These are phyloP conservation scores for Sebastes minor DNA, from an alignment of 2,797 vertebrate species.

Conservation along the genomic window DNA sequence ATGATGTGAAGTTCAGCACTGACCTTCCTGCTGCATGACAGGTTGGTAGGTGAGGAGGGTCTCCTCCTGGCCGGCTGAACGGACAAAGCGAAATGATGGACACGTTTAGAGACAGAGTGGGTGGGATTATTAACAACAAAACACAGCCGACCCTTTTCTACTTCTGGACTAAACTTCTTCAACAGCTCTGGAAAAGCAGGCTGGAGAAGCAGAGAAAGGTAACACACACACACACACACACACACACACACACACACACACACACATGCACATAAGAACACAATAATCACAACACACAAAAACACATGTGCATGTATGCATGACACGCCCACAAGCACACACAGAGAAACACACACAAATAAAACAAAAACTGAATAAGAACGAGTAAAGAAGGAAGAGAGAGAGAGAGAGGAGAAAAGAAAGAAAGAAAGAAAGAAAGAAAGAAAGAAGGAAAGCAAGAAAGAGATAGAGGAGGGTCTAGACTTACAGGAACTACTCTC, in stretches of 20 bases:
- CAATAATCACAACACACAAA: slow-evolving; percentile 10
- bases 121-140: not conserved
- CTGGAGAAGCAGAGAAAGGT: slow-evolving; percentile 36
- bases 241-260: not conserved
- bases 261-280: slow-evolving; percentile 22
- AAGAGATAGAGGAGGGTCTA: slow-evolving; percentile 69
- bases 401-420: not conserved
- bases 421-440: not conserved
- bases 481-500: slow-evolving; percentile 98
- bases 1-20: slow-evolving; percentile 38
- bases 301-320: slow-evolving; percentile 9
- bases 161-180: slow-evolving; percentile 26
- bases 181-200: slow-evolving; percentile 42
- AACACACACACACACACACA: not conserved
- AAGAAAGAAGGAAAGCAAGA: not conserved
- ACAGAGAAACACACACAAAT: slow-evolving; percentile 24
- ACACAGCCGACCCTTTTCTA: slow-evolving; percentile 5
- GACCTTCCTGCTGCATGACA: slow-evolving; percentile 95
- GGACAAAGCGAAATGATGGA: slow-evolving; percentile 48
- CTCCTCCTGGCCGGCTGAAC: slow-evolving; percentile 91
- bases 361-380: not conserved
- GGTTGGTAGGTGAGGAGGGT: slow-evolving; percentile 91
- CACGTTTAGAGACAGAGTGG: slow-evolving; percentile 20
- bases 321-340: slow-evolving; percentile 19
- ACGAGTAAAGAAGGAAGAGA: not conserved